Percentiles rank a stretch among this genome's conserved stretches.
Evolutionary conservation across 92 coral and sea anemone species (phyloP).

Genomic region (Zoanthus sansibaricus): DNA sequence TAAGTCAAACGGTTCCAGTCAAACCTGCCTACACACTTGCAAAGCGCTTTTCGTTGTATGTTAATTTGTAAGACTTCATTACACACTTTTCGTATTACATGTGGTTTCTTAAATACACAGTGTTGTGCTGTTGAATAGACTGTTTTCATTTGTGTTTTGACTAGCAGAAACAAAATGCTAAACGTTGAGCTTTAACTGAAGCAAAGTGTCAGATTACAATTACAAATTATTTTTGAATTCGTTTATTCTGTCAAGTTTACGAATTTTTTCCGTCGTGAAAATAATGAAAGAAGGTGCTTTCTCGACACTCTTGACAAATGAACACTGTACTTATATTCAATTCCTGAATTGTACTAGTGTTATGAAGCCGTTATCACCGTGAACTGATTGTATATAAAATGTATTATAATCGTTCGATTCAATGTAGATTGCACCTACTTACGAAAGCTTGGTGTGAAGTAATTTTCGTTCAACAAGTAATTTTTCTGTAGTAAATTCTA

Average conservation of each 20-base stretch:
- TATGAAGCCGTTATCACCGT: background rate
- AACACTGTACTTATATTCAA: background rate
- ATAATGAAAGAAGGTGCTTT: background rate
- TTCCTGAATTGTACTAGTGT: background rate
- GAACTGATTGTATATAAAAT: background rate
- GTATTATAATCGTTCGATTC: background rate
- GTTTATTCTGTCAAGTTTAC: background rate
- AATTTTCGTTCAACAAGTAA: background rate
- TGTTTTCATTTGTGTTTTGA: constrained; percentile 34
- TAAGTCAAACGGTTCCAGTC: background rate
- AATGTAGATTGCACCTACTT: background rate
- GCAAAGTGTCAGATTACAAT: constrained; percentile 14
- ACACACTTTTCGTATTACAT: background rate
- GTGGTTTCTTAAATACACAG: constrained; percentile 25
- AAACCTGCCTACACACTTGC: background rate
- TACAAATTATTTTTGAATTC: background rate
- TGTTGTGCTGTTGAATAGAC: constrained; percentile 2
- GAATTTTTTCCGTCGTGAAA: background rate
- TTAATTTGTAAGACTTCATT: constrained; percentile 43
- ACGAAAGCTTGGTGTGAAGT: background rate
- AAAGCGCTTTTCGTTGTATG: background rate
- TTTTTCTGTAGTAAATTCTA: background rate
- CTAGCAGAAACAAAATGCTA: background rate
- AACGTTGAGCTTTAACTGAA: constrained; percentile 25
- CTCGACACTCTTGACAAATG: background rate